Conservation (phyloP, 2,797 vertebrate species). For the Parauchenoglanis punctatus region DNA sequence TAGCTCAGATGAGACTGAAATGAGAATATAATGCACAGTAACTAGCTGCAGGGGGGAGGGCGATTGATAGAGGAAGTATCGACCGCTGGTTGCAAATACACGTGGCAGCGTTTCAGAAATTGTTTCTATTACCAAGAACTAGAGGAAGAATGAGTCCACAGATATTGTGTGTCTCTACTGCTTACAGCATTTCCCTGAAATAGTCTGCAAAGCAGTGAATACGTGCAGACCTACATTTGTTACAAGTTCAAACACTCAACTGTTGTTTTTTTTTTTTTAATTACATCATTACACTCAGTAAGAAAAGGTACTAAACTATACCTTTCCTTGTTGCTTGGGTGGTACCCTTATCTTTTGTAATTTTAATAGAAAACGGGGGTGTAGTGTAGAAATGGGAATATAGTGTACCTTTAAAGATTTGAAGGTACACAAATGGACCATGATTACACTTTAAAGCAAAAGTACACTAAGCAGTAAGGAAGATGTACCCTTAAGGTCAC, state of each 20-base stretch:
- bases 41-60: not conserved
- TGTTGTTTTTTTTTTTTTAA: too few species aligned
- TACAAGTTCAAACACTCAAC: not conserved
- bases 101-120: constrained; percentile 27
- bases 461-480: not conserved
- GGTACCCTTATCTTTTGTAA: not conserved
- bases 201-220: not conserved
- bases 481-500: not conserved
- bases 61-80: constrained; percentile 20
- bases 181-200: not conserved
- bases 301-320: not conserved
- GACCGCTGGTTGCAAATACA: not conserved
- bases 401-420: not conserved
- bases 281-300: too few species aligned
- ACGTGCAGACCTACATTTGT: not conserved
- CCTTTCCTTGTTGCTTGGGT: not conserved
- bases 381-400: not conserved
- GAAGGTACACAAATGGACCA: too few species aligned
- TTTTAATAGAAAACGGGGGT: not conserved
- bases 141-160: not conserved
- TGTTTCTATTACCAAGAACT: constrained; percentile 23
- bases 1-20: not conserved
- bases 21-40: not conserved
- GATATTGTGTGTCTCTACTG: not conserved
- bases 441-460: not conserved